Evolutionary conservation across 2,888 invertebrate genomes (phyloP).

Genomic region (Hypselothyrea guttata): DNA sequence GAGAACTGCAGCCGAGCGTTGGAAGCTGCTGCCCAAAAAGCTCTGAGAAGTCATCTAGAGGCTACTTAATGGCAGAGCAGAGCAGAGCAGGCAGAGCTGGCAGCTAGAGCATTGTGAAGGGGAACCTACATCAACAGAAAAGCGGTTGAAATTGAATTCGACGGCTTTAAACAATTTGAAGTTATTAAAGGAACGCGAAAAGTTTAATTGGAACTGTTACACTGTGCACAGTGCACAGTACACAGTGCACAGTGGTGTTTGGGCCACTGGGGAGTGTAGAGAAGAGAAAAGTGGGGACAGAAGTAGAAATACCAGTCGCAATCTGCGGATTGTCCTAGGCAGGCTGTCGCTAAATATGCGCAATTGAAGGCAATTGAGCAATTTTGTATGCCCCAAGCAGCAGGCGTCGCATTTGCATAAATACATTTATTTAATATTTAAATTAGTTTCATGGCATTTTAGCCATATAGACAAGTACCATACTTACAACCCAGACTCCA

Average conservation of each 20-base stretch:
- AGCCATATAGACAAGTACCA: conserved; percentile 51
- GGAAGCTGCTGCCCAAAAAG: conserved; percentile 40
- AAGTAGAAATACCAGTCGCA: background rate
- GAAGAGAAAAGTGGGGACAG: conserved; percentile 12
- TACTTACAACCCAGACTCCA: background rate
- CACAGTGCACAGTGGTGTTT: conserved; percentile 9
- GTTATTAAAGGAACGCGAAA: conserved; percentile 71
- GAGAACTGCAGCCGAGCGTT: background rate
- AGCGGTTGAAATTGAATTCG: conserved; percentile 52
- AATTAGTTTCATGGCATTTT: conserved; percentile 59
- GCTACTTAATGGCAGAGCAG: conserved; percentile 6
- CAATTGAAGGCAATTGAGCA: conserved; percentile 73
- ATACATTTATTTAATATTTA: conserved; percentile 75
- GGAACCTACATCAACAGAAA: conserved; percentile 47
- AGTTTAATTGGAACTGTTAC: conserved; percentile 65
- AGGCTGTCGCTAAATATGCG: conserved; percentile 58
- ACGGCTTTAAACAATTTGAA: conserved; percentile 59
- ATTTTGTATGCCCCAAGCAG: conserved; percentile 40
- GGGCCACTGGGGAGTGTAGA: conserved; percentile 30
- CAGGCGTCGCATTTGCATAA: conserved; percentile 64
- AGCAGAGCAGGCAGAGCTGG: conserved; percentile 15
- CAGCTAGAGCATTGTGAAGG: conserved; percentile 27
- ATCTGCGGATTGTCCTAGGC: conserved; percentile 4
- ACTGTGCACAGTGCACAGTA: conserved; percentile 23
- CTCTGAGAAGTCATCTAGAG: conserved; percentile 14